Conservation (phyloP, 1,140 invertebrate species). For the Eulimnadia texana region DNA sequence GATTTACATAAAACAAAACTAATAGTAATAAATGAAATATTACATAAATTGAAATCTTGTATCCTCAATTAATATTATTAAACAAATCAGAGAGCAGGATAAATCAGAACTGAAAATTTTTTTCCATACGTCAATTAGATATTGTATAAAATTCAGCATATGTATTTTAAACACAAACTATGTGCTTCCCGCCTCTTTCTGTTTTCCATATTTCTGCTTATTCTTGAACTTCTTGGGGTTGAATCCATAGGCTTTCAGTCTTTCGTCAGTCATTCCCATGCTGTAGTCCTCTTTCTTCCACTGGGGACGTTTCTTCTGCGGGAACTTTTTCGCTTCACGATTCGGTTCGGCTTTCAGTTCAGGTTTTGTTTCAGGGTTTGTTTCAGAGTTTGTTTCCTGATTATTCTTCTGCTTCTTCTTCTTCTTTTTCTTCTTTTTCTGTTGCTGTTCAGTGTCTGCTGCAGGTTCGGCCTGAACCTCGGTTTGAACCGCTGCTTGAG, state of each 20-base stretch:
- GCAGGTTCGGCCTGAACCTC: conserved; percentile 21
- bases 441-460: conserved; percentile 12
- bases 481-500: too few relatives aligned
- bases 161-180: neutral
- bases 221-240: conserved; percentile 80
- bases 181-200: conserved; percentile 13
- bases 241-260: conserved; percentile 73
- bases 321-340: conserved; percentile 20
- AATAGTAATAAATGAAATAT: too few relatives aligned
- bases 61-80: too few relatives aligned
- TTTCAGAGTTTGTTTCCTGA: conserved; percentile 16
- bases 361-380: conserved; percentile 11
- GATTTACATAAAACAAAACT: too few relatives aligned
- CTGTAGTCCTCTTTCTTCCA: conserved; percentile 18
- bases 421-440: conserved; percentile 17
- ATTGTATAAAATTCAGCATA: neutral
- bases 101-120: too few relatives aligned
- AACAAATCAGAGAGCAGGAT: too few relatives aligned
- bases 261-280: conserved; percentile 46
- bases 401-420: conserved; percentile 24
- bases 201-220: conserved; percentile 40
- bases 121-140: too few relatives aligned
- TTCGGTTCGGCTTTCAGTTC: conserved; percentile 17
- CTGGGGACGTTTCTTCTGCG: conserved; percentile 26
- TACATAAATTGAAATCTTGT: too few relatives aligned